Evolutionary conservation across 2,797 vertebrate genomes (phyloP), one percentile per base, ranked within the genome.

Genomic region (Graptemys geographica): DNA sequence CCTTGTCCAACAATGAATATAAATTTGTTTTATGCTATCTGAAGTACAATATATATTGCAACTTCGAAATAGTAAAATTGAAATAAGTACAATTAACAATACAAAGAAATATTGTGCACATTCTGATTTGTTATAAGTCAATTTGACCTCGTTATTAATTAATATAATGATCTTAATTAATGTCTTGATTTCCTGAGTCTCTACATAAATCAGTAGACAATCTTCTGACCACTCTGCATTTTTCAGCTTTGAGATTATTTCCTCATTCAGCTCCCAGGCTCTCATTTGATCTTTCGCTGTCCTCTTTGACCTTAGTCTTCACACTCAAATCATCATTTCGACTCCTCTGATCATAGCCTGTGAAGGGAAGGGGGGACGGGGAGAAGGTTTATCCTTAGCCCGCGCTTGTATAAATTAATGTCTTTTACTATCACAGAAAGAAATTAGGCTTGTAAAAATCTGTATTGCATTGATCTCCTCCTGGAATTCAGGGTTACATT

Each of bases 81-180:
- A 98, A 84, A 94, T 47, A 97, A 97, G 95, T 94, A 84, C 52
- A 93, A 96, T 97, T 97, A 97, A 86, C 80, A 97, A 96, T 91
- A 96, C 87, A 96, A 95, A 96, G 90, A 82, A 96, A 95, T 95
- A 56, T n/a, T 96, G 85, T 91, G 93, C 94, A 85, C 86, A 65
- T 96, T 95, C 83, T 94, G 95, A 91, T 69, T 96, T 81, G 5
- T 83, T 97, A 94, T 95, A 97, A 97, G 90, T 97, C 96, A 96
- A 93, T 94, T 94, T 51, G 33, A 96, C 81, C 93, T 97, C 76
- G 87, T 97, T 96, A 96, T 94, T 96, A 97, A 96, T 94, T 79
- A 97, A 95, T 96, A 93, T 96, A 97, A 97, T 92, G 88, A 93
- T 95, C 49, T 89, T 96, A 97, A 97, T 96, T 97, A 97, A 95